A percentile compares a stretch with the other conserved stretches of the same genome.
Conservation (phyloP, 2,797 vertebrate genomes). For the Onychomys torridus region DNA sequence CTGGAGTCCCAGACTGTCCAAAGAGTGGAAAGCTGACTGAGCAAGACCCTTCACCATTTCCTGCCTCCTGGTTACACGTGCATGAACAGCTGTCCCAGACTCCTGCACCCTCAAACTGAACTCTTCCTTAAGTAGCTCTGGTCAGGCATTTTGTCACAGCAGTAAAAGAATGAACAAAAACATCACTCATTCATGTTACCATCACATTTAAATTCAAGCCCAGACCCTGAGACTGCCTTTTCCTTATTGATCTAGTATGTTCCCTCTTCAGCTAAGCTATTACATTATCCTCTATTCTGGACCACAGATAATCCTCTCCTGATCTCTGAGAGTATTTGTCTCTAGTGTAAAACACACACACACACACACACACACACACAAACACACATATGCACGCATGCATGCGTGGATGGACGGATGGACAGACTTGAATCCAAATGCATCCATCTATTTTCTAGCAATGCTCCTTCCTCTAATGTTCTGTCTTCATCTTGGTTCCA, state of each 20-base stretch:
- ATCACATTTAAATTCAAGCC: not conserved
- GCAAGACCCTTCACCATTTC: not conserved
- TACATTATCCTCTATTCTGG: not conserved
- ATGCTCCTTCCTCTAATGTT: not conserved
- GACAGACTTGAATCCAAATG: not conserved
- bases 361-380: not conserved
- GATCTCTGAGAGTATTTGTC: not conserved
- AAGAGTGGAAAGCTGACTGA: not conserved
- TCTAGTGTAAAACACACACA: not conserved
- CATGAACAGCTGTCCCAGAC: too few relatives aligned
- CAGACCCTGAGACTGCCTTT: not conserved
- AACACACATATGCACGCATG: not conserved
- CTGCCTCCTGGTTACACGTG: not conserved
- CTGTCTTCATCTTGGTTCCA: not conserved
- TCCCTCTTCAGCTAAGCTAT: not conserved
- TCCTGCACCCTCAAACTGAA: not conserved
- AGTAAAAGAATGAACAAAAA: not conserved
- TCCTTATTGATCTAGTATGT: not conserved
- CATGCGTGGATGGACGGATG: not conserved
- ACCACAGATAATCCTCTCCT: not conserved
- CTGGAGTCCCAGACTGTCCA: not conserved
- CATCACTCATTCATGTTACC: not conserved
- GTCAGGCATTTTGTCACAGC: not conserved
- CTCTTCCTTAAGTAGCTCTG: not conserved
- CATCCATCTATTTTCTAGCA: not conserved